A percentile compares a stretch with the other conserved stretches of the same genome.
Conservation (phyloP, 2,888 invertebrate genomes). For the Epiblema foenella region DNA sequence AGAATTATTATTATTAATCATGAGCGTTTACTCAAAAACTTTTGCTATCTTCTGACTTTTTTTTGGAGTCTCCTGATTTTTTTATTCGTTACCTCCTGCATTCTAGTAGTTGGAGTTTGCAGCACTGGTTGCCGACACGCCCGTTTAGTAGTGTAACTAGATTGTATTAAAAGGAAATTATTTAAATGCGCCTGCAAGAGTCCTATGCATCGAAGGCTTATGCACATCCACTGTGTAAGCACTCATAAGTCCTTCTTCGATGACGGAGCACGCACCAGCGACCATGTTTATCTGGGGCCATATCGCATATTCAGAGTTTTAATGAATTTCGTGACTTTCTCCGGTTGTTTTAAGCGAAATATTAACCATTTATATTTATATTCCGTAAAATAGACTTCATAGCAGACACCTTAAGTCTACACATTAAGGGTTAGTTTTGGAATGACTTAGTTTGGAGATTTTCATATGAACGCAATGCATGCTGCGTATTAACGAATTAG, state of each 20-base stretch:
- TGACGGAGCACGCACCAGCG: constrained; percentile 3
- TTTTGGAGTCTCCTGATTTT: no score
- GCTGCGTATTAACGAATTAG: constrained; percentile 30
- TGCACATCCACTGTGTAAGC: not conserved
- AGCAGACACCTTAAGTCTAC: not conserved
- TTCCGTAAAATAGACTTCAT: constrained; percentile 10
- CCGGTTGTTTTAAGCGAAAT: constrained; percentile 30
- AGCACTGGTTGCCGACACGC: no score
- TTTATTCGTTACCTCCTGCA: no score
- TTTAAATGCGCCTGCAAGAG: constrained; percentile 19
- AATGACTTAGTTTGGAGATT: constrained; percentile 10
- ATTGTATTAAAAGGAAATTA: constrained; percentile 41
- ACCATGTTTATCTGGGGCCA: constrained; percentile 37
- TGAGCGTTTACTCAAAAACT: no score
- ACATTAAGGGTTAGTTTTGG: not conserved
- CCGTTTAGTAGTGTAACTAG: no score
- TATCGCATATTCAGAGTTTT: constrained; percentile 39
- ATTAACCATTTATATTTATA: constrained; percentile 24
- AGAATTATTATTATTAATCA: no score
- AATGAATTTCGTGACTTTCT: constrained; percentile 43
- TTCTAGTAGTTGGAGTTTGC: no score
- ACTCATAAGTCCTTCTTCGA: not conserved
- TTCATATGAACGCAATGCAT: constrained; percentile 30
- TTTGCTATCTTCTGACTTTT: no score
- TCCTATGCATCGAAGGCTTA: not conserved